Evolutionary conservation across 2,888 invertebrate genomes (phyloP).

Genomic region (Meiosimyza platycephala): DNA sequence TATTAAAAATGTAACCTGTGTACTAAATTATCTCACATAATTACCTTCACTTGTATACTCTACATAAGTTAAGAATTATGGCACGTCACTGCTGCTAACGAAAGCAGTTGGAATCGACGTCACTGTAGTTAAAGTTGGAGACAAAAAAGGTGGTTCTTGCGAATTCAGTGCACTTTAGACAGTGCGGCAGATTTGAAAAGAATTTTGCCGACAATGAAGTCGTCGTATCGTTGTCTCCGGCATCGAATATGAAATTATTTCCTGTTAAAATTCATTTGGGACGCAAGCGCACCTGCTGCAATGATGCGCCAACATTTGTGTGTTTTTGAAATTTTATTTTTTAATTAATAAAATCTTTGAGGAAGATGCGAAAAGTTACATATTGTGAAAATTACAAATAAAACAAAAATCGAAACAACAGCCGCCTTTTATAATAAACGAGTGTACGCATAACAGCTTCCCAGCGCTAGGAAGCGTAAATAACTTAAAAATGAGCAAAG

Average conservation of each 20-base stretch:
- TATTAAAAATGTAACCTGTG: too few relatives aligned
- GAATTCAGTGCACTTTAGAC: slow-evolving; percentile 4
- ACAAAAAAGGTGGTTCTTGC: slow-evolving; percentile 32
- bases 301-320: slow-evolving; percentile 30
- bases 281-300: slow-evolving; percentile 27
- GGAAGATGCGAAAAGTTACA: not conserved
- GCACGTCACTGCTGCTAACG: not conserved
- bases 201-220: slow-evolving; percentile 41
- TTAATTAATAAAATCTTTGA: slow-evolving; percentile 54
- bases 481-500: slow-evolving; percentile 31
- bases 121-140: slow-evolving; percentile 13
- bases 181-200: slow-evolving; percentile 40
- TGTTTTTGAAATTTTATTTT: slow-evolving; percentile 58
- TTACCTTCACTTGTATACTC: too few relatives aligned
- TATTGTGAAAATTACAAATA: not conserved
- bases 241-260: slow-evolving; percentile 60
- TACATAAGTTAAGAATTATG: too few relatives aligned
- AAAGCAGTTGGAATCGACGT: not conserved
- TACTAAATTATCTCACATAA: too few relatives aligned
- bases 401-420: not conserved
- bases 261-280: slow-evolving; percentile 55
- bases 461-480: slow-evolving; percentile 28
- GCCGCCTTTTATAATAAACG: slow-evolving; percentile 14
- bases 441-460: not conserved
- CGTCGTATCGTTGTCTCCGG: slow-evolving; percentile 6